Evolutionary conservation across 2,113 vertebrate species (phyloP).

Genomic region (Rhineura floridana): DNA sequence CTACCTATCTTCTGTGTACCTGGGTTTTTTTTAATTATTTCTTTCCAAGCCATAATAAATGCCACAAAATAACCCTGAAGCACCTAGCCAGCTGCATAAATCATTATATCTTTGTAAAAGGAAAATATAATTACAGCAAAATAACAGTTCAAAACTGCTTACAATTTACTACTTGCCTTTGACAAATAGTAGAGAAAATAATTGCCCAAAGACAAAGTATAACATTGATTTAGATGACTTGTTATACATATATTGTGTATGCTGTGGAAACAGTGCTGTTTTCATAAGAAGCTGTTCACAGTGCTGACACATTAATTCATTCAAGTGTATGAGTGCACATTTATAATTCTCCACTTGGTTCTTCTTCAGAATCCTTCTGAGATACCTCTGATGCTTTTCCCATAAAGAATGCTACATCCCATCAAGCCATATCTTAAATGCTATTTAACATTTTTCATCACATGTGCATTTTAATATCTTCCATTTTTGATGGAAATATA

Average conservation of each 20-base stretch:
- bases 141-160: slow-evolving; percentile 69
- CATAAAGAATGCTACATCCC: slow-evolving; percentile 33
- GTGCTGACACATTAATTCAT: slow-evolving; percentile 69
- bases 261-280: slow-evolving; percentile 52
- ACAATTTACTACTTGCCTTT: slow-evolving; percentile 70
- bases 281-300: slow-evolving; percentile 38
- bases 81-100: slow-evolving; percentile 70
- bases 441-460: slow-evolving; percentile 46
- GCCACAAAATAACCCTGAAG: slow-evolving; percentile 64
- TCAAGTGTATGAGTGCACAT: slow-evolving; percentile 49
- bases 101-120: slow-evolving; percentile 71
- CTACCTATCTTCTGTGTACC: slow-evolving; percentile 31
- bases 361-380: slow-evolving; percentile 51
- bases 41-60: slow-evolving; percentile 64
- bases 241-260: slow-evolving; percentile 53
- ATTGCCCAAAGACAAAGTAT: slow-evolving; percentile 71
- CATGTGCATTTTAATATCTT: neutral
- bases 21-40: slow-evolving; percentile 68
- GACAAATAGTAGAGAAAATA: slow-evolving; percentile 70
- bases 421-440: slow-evolving; percentile 46
- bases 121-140: slow-evolving; percentile 71
- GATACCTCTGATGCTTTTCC: slow-evolving; percentile 19
- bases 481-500: slow-evolving; percentile 38
- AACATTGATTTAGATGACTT: slow-evolving; percentile 74
- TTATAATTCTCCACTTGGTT: slow-evolving; percentile 58